Percentiles rank a stretch among this genome's conserved stretches.
These are phyloP conservation scores for Pangasius mekongensis DNA, from an alignment of 2,797 vertebrate species.

Conservation along the genomic window DNA sequence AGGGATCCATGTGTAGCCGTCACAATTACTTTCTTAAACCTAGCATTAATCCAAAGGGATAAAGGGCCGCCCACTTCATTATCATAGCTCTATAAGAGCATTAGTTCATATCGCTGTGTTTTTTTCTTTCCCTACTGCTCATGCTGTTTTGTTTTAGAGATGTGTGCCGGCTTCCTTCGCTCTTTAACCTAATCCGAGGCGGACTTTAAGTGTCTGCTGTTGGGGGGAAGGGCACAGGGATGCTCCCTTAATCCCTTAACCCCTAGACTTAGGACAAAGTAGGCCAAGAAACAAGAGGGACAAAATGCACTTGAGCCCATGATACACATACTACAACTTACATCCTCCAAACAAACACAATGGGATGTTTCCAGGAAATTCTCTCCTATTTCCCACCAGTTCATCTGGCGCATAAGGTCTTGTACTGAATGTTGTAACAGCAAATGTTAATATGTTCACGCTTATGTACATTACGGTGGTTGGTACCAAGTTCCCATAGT, in stretches of 20 bases:
- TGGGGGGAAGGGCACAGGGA: slow-evolving; percentile 10
- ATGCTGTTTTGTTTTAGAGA: slow-evolving; percentile 57
- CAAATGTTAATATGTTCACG: neutral
- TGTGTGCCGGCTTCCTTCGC: slow-evolving; percentile 72
- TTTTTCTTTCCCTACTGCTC: neutral
- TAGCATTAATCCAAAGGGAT: slow-evolving; percentile 68
- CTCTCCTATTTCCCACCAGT: neutral
- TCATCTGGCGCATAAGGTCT: neutral
- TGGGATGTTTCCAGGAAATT: neutral
- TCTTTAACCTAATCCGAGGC: slow-evolving; percentile 80
- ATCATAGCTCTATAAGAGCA: slow-evolving; percentile 65
- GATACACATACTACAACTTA: neutral
- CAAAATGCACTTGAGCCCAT: neutral
- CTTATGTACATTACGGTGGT: neutral
- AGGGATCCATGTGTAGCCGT: slow-evolving; percentile 8
- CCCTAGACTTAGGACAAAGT: slow-evolving; percentile 73
- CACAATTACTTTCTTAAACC: slow-evolving; percentile 68
- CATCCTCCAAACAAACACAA: neutral
- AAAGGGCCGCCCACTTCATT: slow-evolving; percentile 69
- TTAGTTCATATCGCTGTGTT: slow-evolving; percentile 67
- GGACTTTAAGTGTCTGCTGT: slow-evolving; percentile 83
- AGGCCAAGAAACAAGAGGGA: slow-evolving; percentile 79
- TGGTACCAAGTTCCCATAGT: neutral
- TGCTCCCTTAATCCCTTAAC: slow-evolving; percentile 74
- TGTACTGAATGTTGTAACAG: neutral